Percentiles rank a stretch among this genome's conserved stretches.
Conservation (phyloP, 2,797 vertebrate genomes). For the Vultur gryphus region DNA sequence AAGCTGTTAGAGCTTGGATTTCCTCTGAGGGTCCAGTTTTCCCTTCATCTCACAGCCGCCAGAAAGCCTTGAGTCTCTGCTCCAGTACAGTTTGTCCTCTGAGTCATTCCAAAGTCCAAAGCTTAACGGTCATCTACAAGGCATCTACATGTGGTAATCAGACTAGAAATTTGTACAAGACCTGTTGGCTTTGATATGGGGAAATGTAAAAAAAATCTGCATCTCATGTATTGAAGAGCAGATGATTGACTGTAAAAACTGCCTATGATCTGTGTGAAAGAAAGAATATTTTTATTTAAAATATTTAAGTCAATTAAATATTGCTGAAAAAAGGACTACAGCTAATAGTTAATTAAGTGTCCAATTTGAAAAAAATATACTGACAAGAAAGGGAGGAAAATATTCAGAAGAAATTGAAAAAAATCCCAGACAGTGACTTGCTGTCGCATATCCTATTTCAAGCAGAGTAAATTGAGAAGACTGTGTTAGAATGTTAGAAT, state of each 20-base stretch:
- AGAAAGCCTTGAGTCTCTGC: not conserved
- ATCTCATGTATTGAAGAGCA: not conserved
- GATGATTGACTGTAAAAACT: not conserved
- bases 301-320: not conserved
- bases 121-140: not conserved
- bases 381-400: not conserved
- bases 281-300: not conserved
- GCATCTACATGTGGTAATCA: not conserved
- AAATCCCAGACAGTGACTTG: not conserved
- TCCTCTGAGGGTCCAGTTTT: not conserved
- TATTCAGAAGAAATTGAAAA: not conserved
- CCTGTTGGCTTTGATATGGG: not conserved
- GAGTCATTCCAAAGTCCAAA: not conserved
- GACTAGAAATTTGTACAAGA: not conserved
- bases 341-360: not conserved
- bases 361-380: not conserved
- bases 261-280: not conserved
- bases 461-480: not conserved
- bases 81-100: not conserved
- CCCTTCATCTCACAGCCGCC: not conserved
- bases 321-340: not conserved
- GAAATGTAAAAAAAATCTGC: not conserved
- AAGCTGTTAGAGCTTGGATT: not conserved
- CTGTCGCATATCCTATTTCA: conserved; percentile 15
- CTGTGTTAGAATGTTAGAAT: not conserved